Percentiles rank a stretch among this genome's conserved stretches.
phyloP scores from a whole-genome alignment of 2,888 invertebrate genomes.

The Iselma pallidipennis region DNA sequence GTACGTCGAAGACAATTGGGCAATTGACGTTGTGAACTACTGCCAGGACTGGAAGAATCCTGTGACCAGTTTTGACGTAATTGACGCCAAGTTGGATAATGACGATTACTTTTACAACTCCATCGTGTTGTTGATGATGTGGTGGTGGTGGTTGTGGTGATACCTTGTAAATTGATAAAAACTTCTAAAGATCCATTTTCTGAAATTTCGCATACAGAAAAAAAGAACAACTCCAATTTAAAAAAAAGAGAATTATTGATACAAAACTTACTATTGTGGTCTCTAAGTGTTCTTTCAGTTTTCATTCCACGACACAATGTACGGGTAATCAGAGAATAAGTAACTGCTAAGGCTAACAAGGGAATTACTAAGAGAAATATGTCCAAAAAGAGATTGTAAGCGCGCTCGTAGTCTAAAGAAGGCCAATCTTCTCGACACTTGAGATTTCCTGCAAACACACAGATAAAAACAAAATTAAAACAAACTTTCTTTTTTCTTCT shows the following conservation, averaged over 20 bases:
- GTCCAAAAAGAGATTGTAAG: conserved; percentile 67
- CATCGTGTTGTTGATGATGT: conserved; percentile 47
- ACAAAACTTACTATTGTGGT: conserved; percentile 35
- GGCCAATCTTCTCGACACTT: conserved; percentile 69
- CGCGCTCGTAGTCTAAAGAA: conserved; percentile 59
- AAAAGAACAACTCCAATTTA: neutral
- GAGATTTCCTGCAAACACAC: conserved; percentile 55
- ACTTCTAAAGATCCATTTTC: conserved; percentile 55
- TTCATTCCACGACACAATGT: conserved; percentile 58
- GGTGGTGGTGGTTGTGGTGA: conserved; percentile 47
- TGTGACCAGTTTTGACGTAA: conserved; percentile 48
- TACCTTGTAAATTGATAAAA: conserved; percentile 55
- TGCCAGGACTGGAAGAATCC: conserved; percentile 35
- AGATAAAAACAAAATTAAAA: conserved; percentile 4
- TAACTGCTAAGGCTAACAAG: conserved; percentile 64
- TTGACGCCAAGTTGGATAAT: conserved; percentile 47
- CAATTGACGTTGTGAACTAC: conserved; percentile 27
- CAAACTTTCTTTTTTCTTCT: conserved; percentile 4
- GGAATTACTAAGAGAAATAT: conserved; percentile 68
- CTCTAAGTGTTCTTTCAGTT: conserved; percentile 46
- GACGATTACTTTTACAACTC: conserved; percentile 40
- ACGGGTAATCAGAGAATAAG: conserved; percentile 64
- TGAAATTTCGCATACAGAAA: conserved; percentile 33
- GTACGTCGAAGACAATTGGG: conserved; percentile 48
- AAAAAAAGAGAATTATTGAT: neutral